Evolutionary conservation across 2,797 vertebrate species (phyloP), one percentile per base, ranked within the genome.

Genomic region (Aviceda cuculoides): DNA sequence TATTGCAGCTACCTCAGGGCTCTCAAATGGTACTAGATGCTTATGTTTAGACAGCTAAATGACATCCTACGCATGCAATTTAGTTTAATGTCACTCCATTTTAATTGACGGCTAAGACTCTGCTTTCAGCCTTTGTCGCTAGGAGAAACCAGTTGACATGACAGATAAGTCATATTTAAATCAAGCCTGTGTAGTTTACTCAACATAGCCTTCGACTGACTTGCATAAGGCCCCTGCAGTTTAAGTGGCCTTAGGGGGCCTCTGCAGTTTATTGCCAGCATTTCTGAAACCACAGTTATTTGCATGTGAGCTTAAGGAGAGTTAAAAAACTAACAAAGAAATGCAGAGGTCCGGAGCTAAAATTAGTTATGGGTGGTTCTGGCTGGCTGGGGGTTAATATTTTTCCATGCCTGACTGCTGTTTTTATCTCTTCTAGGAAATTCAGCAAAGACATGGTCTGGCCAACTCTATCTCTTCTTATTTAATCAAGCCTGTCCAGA

Each of bases 391-490:
- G 19, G 24, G 17, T 61, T 93, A 83, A 44, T 37, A 58, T 26
- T 74, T 67, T 91, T 80, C 70, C 35, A 5, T 78, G 35, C 84
- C 89, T 98, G 73, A 98, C 28, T 61, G 39, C 24, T 94, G 75
- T 2, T 75, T 31, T 88, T 96, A 40, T 94, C 75, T 93, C 87
- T 96, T 96, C 31, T 93, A 99, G 99, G 99, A 99, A 97, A 99
- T 99, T 86, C 99, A 99, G 95, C 99, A 99, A 97, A 98, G 98
- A 91, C 99, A 99, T 0, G 99, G 99, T 46, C 98, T 99, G 97
- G 98, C 99, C 77, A 99, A 99, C 97, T 99, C 99, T 84, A 99
- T 99, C 97, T 99, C 99, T 92, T 99, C 99, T 92, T 99, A 99
- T 97, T 99, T 99, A 97, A 99, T 99, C 96, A 99, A 99, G 97